Conservation (phyloP, 2,113 vertebrate genomes). For the Callochromis pleurospilus region DNA sequence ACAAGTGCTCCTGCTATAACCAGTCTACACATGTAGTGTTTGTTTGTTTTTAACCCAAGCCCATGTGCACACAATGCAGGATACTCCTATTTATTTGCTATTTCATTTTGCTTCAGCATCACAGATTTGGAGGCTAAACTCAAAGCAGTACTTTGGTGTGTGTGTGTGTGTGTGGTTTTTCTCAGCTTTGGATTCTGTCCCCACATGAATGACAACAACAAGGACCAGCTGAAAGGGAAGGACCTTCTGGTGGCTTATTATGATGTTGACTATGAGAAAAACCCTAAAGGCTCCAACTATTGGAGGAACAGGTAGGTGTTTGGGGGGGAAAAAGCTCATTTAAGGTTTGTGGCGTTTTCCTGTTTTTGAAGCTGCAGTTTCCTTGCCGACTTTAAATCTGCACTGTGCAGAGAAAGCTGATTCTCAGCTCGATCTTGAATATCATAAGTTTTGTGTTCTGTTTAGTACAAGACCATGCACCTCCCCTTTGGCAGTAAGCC, state of each 20-base stretch:
- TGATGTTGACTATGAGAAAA: slow-evolving; percentile 94
- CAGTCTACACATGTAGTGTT: neutral
- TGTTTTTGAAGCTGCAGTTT: neutral
- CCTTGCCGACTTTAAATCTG: neutral
- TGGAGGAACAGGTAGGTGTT: slow-evolving; percentile 92
- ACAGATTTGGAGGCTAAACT: neutral
- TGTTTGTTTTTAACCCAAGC: neutral
- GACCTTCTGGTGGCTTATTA: slow-evolving; percentile 93
- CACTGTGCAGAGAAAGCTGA: neutral
- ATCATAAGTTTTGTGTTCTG: neutral
- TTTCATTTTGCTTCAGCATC: neutral
- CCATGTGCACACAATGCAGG: neutral
- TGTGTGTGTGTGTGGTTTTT: no score
- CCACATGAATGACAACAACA: slow-evolving; percentile 96
- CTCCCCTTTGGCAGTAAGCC: neutral
- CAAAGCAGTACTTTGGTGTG: neutral
- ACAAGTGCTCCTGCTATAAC: neutral
- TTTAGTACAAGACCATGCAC: neutral
- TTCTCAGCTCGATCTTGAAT: neutral
- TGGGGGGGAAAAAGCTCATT: accelerated
- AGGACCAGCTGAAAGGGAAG: slow-evolving; percentile 88
- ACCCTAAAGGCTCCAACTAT: slow-evolving; percentile 96
- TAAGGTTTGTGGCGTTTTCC: neutral
- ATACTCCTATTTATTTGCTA: neutral
- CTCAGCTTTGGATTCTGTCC: slow-evolving; percentile 94